Percentiles rank a stretch among this genome's conserved stretches.
Evolutionary conservation across 2,888 invertebrate genomes (phyloP).

Genomic region (Nephrotoma appendiculata): DNA sequence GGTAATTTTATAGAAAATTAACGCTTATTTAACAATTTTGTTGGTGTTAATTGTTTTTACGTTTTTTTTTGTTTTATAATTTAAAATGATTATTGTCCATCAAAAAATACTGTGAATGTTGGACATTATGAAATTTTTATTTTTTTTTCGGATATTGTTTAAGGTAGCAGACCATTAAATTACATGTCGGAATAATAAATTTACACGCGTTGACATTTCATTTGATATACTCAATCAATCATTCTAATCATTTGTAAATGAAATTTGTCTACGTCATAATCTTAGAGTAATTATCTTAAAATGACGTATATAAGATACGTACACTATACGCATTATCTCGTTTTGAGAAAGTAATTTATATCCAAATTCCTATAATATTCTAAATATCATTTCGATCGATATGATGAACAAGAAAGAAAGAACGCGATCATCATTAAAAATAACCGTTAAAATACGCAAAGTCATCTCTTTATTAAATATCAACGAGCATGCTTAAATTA

Average conservation of each 20-base stretch:
- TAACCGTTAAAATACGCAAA: neutral
- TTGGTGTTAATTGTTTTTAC: neutral
- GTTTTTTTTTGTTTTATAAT: neutral
- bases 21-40: neutral
- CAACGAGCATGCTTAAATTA: slow-evolving; percentile 4
- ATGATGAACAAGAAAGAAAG: neutral
- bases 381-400: neutral
- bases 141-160: neutral
- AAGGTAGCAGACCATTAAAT: neutral
- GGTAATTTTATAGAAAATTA: neutral
- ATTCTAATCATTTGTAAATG: no score
- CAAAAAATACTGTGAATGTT: neutral
- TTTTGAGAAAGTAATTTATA: neutral
- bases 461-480: slow-evolving; percentile 4
- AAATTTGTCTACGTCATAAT: neutral
- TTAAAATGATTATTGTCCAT: neutral
- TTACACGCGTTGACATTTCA: neutral
- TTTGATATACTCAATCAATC: neutral
- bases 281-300: neutral
- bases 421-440: neutral
- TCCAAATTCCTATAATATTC: neutral
- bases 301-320: neutral
- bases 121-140: neutral
- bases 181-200: neutral
- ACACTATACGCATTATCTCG: neutral